A percentile compares a stretch with the other conserved stretches of the same genome.
phyloP scores from a whole-genome alignment of 2,888 invertebrate species.

The Rhopalosiphum nymphaeae region DNA sequence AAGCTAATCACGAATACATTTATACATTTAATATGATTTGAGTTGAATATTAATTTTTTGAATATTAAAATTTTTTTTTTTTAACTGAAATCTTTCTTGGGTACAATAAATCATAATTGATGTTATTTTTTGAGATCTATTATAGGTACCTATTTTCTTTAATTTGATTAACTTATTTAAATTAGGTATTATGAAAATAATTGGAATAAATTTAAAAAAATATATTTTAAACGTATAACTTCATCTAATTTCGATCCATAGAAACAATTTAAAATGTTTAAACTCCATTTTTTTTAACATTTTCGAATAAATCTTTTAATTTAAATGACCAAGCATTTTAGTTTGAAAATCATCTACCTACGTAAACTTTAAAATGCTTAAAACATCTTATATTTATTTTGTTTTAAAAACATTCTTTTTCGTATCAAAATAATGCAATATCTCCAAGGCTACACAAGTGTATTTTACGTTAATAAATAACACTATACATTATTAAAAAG shows the following conservation, averaged over 20 bases:
- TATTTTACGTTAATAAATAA: not conserved
- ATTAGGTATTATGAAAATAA: not conserved
- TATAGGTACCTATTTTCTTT: not conserved
- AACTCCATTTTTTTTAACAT: not conserved
- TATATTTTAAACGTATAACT: not conserved
- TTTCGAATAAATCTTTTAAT: not conserved
- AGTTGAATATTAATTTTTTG: not conserved
- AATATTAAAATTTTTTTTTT: not conserved
- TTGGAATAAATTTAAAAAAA: not conserved
- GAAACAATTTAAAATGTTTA: not conserved
- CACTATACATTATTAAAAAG: not conserved
- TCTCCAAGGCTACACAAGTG: not conserved
- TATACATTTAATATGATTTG: not conserved
- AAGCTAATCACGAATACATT: not conserved
- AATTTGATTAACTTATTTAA: not conserved
- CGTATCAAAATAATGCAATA: not conserved
- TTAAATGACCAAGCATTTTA: not conserved
- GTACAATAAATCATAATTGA: not conserved
- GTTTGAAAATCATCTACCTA: not conserved
- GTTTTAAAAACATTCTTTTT: not conserved
- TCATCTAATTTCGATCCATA: not conserved
- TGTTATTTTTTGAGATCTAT: not conserved
- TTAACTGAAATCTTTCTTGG: not conserved
- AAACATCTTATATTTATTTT: not conserved
- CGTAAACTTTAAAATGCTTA: not conserved